Base-by-base conservation (phyloP, 2,797 vertebrate genomes). In the Leptodactylus fallax region DNA sequence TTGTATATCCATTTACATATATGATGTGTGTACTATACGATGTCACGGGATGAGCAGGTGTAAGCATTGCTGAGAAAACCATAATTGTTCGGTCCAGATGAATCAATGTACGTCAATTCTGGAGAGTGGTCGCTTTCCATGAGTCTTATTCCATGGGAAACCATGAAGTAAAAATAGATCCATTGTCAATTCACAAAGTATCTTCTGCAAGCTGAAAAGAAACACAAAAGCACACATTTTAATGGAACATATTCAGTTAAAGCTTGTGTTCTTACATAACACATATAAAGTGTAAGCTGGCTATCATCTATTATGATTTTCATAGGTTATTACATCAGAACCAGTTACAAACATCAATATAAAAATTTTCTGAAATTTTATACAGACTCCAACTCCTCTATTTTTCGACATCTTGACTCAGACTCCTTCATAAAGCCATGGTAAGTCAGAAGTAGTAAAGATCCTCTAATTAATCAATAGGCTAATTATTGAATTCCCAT, bases 31-130 rank as follows among this genome's bases (percentile, higher is more conserved):
- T 94, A 72, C 91, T 86, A 81, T 96, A 95, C 65, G 93, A 90
- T 90, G 93, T 94, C 94, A 95, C 94, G 53, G 95, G 89, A 90
- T 93, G 95, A 91, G 94, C 91, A 7, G 93, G 92, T 60, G 93
- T 93, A 93, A 94, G 92, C 91, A 93, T 90, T 91, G 94, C 91
- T 19, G 96, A 95, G 91, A 95, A 95, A 92, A 97, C 95, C 96
- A 97, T 98, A 93, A 92, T 92, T 95, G 94, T 92, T 72, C 91
- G 91, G 25, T 17, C 19, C 53, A 16, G 56, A 76, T 92, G 90
- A 93, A 47, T 92, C 92, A 92, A 91, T 92, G 92, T 91, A 92
- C 93, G 90, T 89, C 88, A 91, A 86, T 77, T 81, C 91, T 90
- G 82, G 90, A 10, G 92, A 81, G 87, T 79, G 84, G 83, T 92